Base-by-base conservation (phyloP, 2,113 vertebrate species). In the Aspidoscelis tigris region DNA sequence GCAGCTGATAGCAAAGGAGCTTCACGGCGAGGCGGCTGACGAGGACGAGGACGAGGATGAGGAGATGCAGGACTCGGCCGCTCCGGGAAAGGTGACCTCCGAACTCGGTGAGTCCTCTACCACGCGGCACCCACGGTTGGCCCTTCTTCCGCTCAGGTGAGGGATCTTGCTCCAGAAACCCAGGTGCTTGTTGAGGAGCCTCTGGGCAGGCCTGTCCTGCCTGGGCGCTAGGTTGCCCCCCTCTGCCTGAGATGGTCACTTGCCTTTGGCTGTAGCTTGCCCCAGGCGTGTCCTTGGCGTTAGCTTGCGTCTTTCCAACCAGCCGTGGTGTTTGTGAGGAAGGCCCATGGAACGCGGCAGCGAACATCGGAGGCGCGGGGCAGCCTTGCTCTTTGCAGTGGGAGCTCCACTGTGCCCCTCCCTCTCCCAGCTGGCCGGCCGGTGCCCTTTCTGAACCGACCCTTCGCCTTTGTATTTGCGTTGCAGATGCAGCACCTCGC, bases 1-100 rank as follows among this genome's bases (percentile, higher is more conserved):
- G 65, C 97, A 99, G 73, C 96, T 99, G 89, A 98, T 99, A 76
- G 98, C 97, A 87, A 98, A 96, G 80, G 99, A 99, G 78, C 96
- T 98, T 2, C 96, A 96, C 6, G 96, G 97, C 0, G 97, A 95
- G 3, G 95, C 94, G 0, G 97, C 96, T 0, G 96, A 97, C 0
- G 96, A 92, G 2, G 98, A 98, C 2, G 95, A 96, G 74, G 92
- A 93, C 7, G 92, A 93, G 6, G 97, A 98, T 90, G 94, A 96
- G 89, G 96, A 96, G 84, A 98, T 99, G 97, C 95, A 84, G 71
- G 97, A 98, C 65, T 95, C 97, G 93, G 95, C 94, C 58, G 96
- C 97, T 90, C 95, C 95, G 33, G 97, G 98, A 93, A 96, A 87
- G 71, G 93, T 94, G 95, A 94, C 68, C 84, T 88, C 91, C 0